Evolutionary conservation across 2,797 vertebrate genomes (phyloP).

Genomic region (Acanthurus lineatus): DNA sequence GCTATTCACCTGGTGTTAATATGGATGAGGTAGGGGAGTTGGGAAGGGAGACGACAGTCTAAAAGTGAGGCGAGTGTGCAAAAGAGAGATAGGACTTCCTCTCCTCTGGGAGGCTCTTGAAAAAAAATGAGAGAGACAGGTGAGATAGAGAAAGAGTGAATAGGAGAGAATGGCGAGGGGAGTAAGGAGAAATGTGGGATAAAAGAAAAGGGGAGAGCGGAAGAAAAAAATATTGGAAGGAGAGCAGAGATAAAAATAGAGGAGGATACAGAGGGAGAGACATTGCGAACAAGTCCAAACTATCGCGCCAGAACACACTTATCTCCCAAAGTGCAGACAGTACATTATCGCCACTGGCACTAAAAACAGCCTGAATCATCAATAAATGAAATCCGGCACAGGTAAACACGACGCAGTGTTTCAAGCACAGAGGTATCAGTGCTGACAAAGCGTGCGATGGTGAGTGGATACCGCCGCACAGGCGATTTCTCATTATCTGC

Average conservation of each 20-base stretch:
- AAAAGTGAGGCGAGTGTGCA: conserved; percentile 74
- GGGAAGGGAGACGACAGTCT: conserved; percentile 42
- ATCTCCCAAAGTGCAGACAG: conserved; percentile 77
- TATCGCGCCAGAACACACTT: conserved; percentile 65
- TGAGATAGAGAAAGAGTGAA: conserved; percentile 70
- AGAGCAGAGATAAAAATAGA: conserved; percentile 67
- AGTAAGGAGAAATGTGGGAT: conserved; percentile 58
- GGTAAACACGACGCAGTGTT: conserved; percentile 61
- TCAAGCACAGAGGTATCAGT: conserved; percentile 39
- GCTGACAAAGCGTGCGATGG: conserved; percentile 39
- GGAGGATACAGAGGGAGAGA: conserved; percentile 53
- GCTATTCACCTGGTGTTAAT: conserved; percentile 67
- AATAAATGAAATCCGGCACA: conserved; percentile 70
- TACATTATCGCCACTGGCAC: conserved; percentile 70
- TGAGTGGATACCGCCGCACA: conserved; percentile 37
- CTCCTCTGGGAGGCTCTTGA: conserved; percentile 64
- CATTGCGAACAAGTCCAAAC: conserved; percentile 68
- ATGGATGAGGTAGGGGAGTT: conserved; percentile 48
- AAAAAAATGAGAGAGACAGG: conserved; percentile 56
- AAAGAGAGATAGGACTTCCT: conserved; percentile 71
- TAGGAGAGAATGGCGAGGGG: conserved; percentile 47
- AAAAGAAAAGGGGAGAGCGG: conserved; percentile 50
- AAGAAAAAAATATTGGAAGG: conserved; percentile 32
- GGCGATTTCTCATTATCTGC: conserved; percentile 69
- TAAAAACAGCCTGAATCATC: conserved; percentile 72